Evolutionary conservation across 2,888 invertebrate genomes (phyloP).

Genomic region (Augiades crinisus): DNA sequence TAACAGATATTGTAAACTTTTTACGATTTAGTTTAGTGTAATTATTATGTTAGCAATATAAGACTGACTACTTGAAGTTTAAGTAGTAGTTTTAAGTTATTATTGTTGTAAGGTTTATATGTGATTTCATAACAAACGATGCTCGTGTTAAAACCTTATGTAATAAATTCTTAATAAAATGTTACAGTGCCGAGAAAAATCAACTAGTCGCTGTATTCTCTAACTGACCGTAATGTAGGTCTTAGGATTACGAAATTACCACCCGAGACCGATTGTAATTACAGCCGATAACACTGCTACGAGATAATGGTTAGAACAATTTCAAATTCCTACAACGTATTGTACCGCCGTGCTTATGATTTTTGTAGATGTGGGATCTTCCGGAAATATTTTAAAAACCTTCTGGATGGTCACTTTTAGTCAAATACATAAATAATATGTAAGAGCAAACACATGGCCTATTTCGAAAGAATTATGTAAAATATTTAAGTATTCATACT

Average conservation of each 20-base stretch:
- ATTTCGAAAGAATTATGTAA: too few relatives aligned
- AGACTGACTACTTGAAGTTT: too few relatives aligned
- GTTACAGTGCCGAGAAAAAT: slow-evolving; percentile 18
- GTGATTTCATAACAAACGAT: too few relatives aligned
- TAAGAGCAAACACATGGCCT: too few relatives aligned
- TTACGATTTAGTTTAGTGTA: too few relatives aligned
- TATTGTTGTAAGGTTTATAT: too few relatives aligned
- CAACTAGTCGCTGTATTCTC: slow-evolving; percentile 35
- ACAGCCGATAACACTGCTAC: slow-evolving; percentile 38
- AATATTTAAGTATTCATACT: too few relatives aligned
- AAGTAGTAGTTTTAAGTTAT: too few relatives aligned
- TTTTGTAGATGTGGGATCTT: not conserved
- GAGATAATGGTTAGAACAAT: slow-evolving; percentile 46
- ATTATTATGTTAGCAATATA: too few relatives aligned
- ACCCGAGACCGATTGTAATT: slow-evolving; percentile 41
- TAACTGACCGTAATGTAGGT: slow-evolving; percentile 1
- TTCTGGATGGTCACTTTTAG: too few relatives aligned
- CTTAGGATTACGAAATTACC: slow-evolving; percentile 28
- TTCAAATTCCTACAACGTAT: slow-evolving; percentile 50
- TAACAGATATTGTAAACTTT: too few relatives aligned
- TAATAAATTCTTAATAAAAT: not conserved
- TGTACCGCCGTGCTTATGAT: not conserved
- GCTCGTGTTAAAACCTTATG: not conserved
- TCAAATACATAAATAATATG: too few relatives aligned
- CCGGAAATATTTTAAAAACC: not conserved